These are phyloP conservation scores for Ispidina lecontei DNA, from an alignment of 2,797 vertebrate genomes.

Conservation along the genomic window DNA sequence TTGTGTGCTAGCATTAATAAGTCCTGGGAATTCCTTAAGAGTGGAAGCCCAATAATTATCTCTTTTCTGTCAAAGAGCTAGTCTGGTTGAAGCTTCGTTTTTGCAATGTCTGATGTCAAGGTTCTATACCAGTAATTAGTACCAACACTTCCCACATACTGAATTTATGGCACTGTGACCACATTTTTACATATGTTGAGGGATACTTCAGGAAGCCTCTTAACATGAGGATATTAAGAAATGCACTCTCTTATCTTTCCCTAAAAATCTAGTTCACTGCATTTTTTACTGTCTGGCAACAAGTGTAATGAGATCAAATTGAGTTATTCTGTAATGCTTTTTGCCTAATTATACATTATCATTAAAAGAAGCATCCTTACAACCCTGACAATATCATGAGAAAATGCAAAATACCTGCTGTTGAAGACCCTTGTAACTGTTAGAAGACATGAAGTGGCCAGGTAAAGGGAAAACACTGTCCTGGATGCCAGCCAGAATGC, in stretches of 20 bases:
- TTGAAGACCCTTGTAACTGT: not conserved
- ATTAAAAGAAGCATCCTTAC: not conserved
- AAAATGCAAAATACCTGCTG: not conserved
- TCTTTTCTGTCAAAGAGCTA: slow-evolving; percentile 53
- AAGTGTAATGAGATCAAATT: not conserved
- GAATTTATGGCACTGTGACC: slow-evolving; percentile 58
- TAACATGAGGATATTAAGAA: slow-evolving; percentile 43
- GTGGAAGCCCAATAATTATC: slow-evolving; percentile 53
- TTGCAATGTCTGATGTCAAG: slow-evolving; percentile 58
- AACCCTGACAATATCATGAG: not conserved
- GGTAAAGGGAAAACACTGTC: not conserved
- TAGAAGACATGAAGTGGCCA: not conserved
- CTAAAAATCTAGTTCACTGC: slow-evolving; percentile 8
- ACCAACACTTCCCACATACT: slow-evolving; percentile 60
- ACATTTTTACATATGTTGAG: slow-evolving; percentile 63
- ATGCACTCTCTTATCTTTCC: not conserved
- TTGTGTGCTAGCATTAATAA: slow-evolving; percentile 5
- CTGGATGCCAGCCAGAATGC: not conserved
- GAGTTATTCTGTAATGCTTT: not conserved
- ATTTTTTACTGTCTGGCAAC: not conserved
- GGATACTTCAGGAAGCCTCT: slow-evolving; percentile 43
- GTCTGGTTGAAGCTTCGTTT: slow-evolving; percentile 28
- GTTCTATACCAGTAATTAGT: slow-evolving; percentile 69
- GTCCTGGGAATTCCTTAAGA: slow-evolving; percentile 31
- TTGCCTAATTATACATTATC: not conserved